A percentile compares a stretch with the other conserved stretches of the same genome.
These are phyloP conservation scores for Pygmarrhopalites habei DNA, from an alignment of 1,140 invertebrate genomes.

Conservation along the genomic window DNA sequence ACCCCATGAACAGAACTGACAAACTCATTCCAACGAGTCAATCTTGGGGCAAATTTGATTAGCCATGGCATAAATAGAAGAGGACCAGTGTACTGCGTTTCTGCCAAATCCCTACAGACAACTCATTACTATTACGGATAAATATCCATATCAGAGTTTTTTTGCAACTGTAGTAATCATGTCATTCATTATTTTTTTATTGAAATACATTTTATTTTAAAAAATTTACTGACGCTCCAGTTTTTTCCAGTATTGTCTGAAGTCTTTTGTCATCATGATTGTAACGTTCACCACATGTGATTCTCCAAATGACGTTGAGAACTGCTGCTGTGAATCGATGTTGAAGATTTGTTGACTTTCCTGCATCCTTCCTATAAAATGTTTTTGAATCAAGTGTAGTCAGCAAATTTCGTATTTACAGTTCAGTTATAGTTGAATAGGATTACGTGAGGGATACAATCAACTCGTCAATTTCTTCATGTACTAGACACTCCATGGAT, in stretches of 20 bases:
- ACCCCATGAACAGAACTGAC: slow-evolving; percentile 27
- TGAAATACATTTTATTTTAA: no score
- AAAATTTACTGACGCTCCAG: slow-evolving; percentile 29
- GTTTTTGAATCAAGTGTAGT: no score
- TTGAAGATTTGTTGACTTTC: slow-evolving; percentile 23
- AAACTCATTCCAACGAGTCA: slow-evolving; percentile 38
- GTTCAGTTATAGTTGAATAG: no score
- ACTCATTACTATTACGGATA: neutral
- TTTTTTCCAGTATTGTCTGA: slow-evolving; percentile 32
- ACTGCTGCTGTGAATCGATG: slow-evolving; percentile 31
- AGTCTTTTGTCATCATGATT: slow-evolving; percentile 42
- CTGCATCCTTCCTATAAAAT: slow-evolving; percentile 21
- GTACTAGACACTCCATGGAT: slow-evolving; percentile 30
- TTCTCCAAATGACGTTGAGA: slow-evolving; percentile 63
- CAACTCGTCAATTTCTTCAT: slow-evolving; percentile 34
- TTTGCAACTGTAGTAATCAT: no score
- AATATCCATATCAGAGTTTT: no score
- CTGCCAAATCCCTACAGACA: slow-evolving; percentile 30
- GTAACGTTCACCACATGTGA: slow-evolving; percentile 69
- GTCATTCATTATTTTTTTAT: no score
- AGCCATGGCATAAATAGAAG: slow-evolving; percentile 38
- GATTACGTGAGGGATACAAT: no score
- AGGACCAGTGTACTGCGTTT: slow-evolving; percentile 39
- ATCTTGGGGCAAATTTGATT: slow-evolving; percentile 23
- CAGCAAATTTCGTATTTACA: no score